Evolutionary conservation across 64 coral and sea anemone genomes (phyloP), one percentile per base, ranked within the genome.

Genomic region (Dendrophyllia cribrosa): DNA sequence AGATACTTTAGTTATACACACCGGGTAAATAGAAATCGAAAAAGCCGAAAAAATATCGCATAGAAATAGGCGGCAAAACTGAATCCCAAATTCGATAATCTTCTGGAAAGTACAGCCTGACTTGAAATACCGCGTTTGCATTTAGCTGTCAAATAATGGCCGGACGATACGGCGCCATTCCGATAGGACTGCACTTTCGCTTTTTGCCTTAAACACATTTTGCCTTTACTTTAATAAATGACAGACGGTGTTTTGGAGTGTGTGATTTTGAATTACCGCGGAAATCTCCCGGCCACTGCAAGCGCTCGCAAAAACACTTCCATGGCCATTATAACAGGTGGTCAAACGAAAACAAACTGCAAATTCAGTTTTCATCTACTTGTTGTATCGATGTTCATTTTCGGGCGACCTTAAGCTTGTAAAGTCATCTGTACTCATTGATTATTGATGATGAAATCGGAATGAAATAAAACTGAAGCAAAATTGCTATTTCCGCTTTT

Each of bases 341-440:
- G 62, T 13, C 6, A 19, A 12, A 12, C 5, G 7, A 23, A 12
- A 84, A 84, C 10, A 84, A 84, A 67, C 9, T 19, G 6, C 20
- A 67, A 83, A 65, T 34, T 34, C 34, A 34, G 34, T 83, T 49
- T 66, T 83, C 78, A 24, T 24, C 9, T 19, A 49, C 15, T n/a
- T 50, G 62, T 59, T 67, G 43, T 51, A 46, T 66, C 62, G 80
- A 68, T 84, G 61, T 13, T 84, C 61, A 51, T n/a, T 67, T 84
- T 67, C 67, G 72, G 34, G 34, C 34, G 34, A 34, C 34, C 34
- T 6, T 25, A 23, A 14, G 43, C 61, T 84, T 20, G 61, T 66
- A 67, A 63, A 46, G 17, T 82, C 7, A 14, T 84, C n/a, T 46
- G 34, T 66, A 48, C 62, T 84, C 46, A 84, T 84, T 84, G 45